Conservation (phyloP, 2,888 invertebrate genomes). For the Silvanus unidentatus region DNA sequence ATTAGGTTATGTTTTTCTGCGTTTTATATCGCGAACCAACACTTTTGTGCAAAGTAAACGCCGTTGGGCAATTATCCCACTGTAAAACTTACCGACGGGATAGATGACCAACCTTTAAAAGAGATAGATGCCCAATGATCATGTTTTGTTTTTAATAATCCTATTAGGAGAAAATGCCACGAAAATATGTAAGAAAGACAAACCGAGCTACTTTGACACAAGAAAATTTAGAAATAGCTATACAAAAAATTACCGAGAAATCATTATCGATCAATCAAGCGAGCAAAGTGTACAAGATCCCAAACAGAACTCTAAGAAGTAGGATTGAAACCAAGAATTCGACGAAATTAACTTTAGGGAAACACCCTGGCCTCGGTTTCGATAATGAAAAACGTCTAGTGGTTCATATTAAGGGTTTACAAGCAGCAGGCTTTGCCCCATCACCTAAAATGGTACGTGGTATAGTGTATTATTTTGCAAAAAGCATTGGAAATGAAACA, state of each 20-base stretch:
- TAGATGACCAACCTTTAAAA: no score
- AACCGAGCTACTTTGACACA: not conserved
- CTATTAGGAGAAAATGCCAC: not conserved
- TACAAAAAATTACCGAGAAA: not conserved
- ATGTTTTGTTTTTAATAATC: no score
- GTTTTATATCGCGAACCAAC: no score
- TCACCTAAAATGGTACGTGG: not conserved
- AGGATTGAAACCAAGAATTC: not conserved
- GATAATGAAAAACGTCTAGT: constrained; percentile 12
- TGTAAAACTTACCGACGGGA: no score
- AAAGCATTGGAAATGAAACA: not conserved
- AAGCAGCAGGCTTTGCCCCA: not conserved
- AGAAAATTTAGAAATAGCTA: not conserved
- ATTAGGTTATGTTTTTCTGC: no score
- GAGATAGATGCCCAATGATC: no score
- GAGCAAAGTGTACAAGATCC: not conserved
- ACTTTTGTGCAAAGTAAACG: no score
- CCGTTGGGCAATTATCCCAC: no score
- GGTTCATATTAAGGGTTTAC: constrained; percentile 8
- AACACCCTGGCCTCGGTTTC: constrained; percentile 1
- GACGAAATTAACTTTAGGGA: not conserved
- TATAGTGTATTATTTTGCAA: not conserved
- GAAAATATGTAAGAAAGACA: not conserved
- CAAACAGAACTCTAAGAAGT: not conserved
- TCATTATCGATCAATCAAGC: not conserved